These are phyloP conservation scores for Drosophila kuntzei DNA, from an alignment of 2,888 invertebrate genomes.

Conservation along the genomic window DNA sequence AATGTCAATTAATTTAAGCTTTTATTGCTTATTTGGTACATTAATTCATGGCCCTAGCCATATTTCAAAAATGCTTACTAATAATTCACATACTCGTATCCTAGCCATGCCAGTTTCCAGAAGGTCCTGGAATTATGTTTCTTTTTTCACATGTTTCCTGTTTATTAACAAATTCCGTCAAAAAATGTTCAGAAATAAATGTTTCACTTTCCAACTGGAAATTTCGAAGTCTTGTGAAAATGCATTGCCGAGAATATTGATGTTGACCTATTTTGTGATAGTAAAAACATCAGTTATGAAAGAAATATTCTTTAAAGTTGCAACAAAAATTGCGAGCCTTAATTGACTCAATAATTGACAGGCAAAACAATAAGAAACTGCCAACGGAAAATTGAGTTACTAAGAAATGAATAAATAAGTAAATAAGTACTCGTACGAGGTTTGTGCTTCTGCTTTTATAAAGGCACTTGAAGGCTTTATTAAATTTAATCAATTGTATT, in stretches of 20 bases:
- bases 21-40: slow-evolving; percentile 65
- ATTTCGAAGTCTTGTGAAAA: no score
- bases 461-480: no score
- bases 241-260: neutral
- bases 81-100: slow-evolving; percentile 43
- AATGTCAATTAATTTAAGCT: slow-evolving; percentile 72
- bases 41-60: slow-evolving; percentile 53
- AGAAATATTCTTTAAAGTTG: neutral
- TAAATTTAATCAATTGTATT: neutral
- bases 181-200: neutral
- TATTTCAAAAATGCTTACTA: slow-evolving; percentile 46
- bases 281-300: slow-evolving; percentile 8
- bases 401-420: neutral
- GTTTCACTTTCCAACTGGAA: neutral
- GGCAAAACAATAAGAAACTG: neutral
- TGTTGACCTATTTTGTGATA: neutral
- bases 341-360: slow-evolving; percentile 14
- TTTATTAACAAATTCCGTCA: neutral
- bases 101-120: neutral
- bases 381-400: neutral
- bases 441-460: neutral
- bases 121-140: neutral
- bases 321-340: slow-evolving; percentile 1
- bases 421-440: neutral
- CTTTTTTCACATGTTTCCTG: neutral